These are phyloP conservation scores for cat (Felis catus) DNA, from an alignment of 2,113 vertebrate genomes.

Conservation along the genomic window F.catus_Fca126_mat1.0 CM031419.1:102874501-102875000, in stretches of 20 bases:
- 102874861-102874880: background rate
- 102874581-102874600: background rate
- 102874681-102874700: background rate
- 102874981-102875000: background rate
- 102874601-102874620: background rate
- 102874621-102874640: background rate
- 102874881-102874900: background rate
- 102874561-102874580: background rate
- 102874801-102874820: constrained; percentile 88
- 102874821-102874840: constrained; percentile 88
- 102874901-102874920: background rate
- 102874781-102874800: constrained; percentile 93
- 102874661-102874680: background rate
- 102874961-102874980: background rate
- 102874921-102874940: background rate
- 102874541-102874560: background rate
- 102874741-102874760: constrained; percentile 90
- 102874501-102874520: too few relatives aligned
- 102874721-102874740: constrained; percentile 91
- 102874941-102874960: background rate
- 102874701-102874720: constrained; percentile 73
- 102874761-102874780: constrained; percentile 92
- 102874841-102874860: background rate
- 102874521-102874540: too few relatives aligned
- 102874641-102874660: background rate